A percentile compares a stretch with the other conserved stretches of the same genome.
Conservation (phyloP, 30 jellyfish, hydroid and myxozoan species). For the Mastigias papua region DNA sequence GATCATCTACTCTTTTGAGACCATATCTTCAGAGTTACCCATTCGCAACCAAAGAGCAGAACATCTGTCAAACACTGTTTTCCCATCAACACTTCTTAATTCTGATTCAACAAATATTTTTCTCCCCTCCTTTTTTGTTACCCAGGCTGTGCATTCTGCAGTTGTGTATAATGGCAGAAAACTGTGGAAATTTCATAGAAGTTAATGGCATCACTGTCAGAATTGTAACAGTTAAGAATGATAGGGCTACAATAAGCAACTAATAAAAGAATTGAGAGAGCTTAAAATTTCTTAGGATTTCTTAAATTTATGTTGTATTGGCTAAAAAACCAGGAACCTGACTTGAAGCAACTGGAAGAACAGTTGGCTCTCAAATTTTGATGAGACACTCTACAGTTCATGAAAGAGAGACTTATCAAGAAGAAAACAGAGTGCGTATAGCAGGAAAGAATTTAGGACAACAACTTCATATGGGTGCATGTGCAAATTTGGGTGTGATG, state of each 20-base stretch:
- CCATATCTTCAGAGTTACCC: conserved; percentile 11
- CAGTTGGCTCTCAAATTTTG: too few relatives aligned
- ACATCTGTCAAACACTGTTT: conserved; percentile 61
- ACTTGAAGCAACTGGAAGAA: too few relatives aligned
- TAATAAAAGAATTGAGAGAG: too few relatives aligned
- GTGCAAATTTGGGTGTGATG: too few relatives aligned
- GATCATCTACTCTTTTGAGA: conserved; percentile 13
- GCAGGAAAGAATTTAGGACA: too few relatives aligned
- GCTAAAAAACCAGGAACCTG: too few relatives aligned
- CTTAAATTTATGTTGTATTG: too few relatives aligned
- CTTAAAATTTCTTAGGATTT: too few relatives aligned
- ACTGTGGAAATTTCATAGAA: conserved; percentile 17
- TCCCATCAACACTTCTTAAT: conserved; percentile 63
- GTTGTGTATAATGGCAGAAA: conserved; percentile 72
- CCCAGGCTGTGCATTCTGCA: conserved; percentile 70
- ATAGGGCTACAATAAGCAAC: background rate
- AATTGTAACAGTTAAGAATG: background rate
- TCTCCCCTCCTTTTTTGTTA: conserved; percentile 64
- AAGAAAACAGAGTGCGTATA: too few relatives aligned
- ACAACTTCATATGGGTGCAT: too few relatives aligned
- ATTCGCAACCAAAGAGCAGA: conserved; percentile 64
- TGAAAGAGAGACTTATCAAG: too few relatives aligned
- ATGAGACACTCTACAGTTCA: too few relatives aligned
- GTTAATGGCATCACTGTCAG: background rate
- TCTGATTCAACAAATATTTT: conserved; percentile 54